Percentiles rank a stretch among this genome's conserved stretches.
These are phyloP conservation scores for Hypsibius dujardini DNA, from an alignment of 1,140 invertebrate species.

Conservation along the genomic window DNA sequence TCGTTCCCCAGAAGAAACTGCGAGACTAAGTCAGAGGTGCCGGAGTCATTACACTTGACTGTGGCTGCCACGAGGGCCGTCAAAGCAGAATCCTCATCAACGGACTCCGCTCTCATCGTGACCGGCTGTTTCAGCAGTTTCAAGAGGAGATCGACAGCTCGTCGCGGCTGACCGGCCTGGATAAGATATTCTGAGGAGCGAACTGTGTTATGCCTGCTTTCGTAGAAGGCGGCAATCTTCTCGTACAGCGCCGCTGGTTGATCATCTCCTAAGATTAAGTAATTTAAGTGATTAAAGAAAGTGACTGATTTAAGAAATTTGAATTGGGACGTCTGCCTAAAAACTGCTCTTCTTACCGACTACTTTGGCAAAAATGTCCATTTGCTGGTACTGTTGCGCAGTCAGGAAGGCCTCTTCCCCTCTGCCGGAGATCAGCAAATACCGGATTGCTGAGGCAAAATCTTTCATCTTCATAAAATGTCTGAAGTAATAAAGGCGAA, in stretches of 20 bases:
- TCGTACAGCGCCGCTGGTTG: constrained; percentile 59
- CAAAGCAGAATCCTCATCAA: not conserved
- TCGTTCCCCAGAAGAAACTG: constrained; percentile 8
- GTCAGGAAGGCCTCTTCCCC: constrained; percentile 70
- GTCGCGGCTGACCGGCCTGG: constrained; percentile 60
- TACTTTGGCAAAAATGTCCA: constrained; percentile 79
- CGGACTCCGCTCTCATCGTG: not conserved
- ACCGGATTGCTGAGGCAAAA: constrained; percentile 81
- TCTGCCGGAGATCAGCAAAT: constrained; percentile 82
- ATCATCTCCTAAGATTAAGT: constrained; percentile 29
- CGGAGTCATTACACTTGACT: constrained; percentile 17
- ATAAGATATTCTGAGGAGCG: constrained; percentile 86
- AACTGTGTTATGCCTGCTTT: constrained; percentile 67
- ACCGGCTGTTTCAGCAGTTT: not conserved
- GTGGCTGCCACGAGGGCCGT: not conserved
- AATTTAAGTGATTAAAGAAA: too few relatives aligned
- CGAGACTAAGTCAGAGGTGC: not conserved
- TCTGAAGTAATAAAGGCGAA: constrained; percentile 33
- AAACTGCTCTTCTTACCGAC: constrained; percentile 44
- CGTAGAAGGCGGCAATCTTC: constrained; percentile 74
- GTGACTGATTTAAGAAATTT: too few relatives aligned
- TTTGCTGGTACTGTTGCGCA: constrained; percentile 70
- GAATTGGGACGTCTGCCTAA: too few relatives aligned
- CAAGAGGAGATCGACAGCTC: constrained; percentile 38
- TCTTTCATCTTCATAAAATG: constrained; percentile 90